Percentiles rank a stretch among this genome's conserved stretches.
Evolutionary conservation across 1,140 invertebrate species (phyloP).

Genomic region (Heliconius himera): DNA sequence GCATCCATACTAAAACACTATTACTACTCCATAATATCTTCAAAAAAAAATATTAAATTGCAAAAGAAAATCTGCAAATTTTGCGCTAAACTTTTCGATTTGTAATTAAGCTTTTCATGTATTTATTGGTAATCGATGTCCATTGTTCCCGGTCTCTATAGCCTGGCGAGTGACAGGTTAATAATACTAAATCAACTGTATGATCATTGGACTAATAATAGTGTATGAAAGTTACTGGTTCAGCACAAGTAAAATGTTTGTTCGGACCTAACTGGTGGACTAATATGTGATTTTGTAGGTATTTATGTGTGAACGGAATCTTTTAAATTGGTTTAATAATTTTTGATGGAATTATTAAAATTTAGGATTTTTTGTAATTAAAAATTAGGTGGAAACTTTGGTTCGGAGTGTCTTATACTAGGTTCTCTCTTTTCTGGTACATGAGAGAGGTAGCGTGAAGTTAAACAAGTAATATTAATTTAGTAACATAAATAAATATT

Average conservation of each 20-base stretch:
- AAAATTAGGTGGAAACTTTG: no score
- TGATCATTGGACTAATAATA: constrained; percentile 38
- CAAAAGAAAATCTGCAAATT: neutral
- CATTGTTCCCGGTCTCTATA: constrained; percentile 40
- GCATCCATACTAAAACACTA: neutral
- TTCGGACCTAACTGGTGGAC: neutral
- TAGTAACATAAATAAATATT: no score
- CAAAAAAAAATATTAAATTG: neutral
- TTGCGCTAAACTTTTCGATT: constrained; percentile 17
- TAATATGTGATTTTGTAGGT: neutral
- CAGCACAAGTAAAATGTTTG: neutral
- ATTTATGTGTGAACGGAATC: no score
- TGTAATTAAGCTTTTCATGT: constrained; percentile 27
- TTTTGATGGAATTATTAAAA: no score
- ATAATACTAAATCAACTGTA: constrained; percentile 47
- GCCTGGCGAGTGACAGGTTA: constrained; percentile 45
- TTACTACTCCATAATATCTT: neutral
- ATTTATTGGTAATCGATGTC: constrained; percentile 44
- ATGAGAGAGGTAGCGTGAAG: no score
- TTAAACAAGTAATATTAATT: no score
- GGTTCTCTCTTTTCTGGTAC: no score
- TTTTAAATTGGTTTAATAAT: no score
- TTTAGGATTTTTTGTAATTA: no score
- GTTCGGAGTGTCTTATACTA: no score
- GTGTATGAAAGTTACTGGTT: constrained; percentile 15